Evolutionary conservation across 2,113 vertebrate species (phyloP).

Genomic region (Paradoxurus hermaphroditus): DNA sequence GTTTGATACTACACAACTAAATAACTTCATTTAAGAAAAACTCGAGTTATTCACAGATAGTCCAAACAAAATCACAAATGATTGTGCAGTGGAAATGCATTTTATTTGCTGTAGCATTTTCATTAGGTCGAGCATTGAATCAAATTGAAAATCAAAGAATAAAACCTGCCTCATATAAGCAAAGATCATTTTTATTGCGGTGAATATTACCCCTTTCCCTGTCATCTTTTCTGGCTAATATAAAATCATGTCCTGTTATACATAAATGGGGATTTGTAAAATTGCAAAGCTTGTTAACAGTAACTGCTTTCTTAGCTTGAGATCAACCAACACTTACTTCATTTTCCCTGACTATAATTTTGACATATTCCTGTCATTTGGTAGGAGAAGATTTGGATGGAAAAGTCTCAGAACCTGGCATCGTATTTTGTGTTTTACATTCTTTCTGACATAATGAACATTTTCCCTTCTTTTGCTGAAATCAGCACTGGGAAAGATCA

Average conservation of each 20-base stretch:
- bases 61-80: constrained; percentile 7
- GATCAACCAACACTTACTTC: constrained; percentile 27
- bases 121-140: neutral
- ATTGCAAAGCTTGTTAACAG: constrained; percentile 43
- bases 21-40: constrained; percentile 39
- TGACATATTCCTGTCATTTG: constrained; percentile 66
- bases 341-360: neutral
- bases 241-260: constrained; percentile 32
- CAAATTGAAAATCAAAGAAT: constrained; percentile 37
- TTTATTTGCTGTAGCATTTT: constrained; percentile 24
- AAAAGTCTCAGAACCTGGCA: constrained; percentile 69
- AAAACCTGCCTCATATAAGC: constrained; percentile 26
- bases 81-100: neutral
- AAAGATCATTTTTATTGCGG: constrained; percentile 40
- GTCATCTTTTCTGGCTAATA: constrained; percentile 45
- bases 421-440: constrained; percentile 73
- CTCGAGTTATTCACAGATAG: neutral
- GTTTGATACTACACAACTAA: neutral
- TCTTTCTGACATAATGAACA: constrained; percentile 76
- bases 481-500: constrained; percentile 71
- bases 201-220: constrained; percentile 26
- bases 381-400: constrained; percentile 4
- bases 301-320: constrained; percentile 51
- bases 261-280: constrained; percentile 38
- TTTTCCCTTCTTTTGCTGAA: constrained; percentile 68